phyloP scores from a whole-genome alignment of 64 coral and sea anemone species.

The Actinia tenebrosa region DNA sequence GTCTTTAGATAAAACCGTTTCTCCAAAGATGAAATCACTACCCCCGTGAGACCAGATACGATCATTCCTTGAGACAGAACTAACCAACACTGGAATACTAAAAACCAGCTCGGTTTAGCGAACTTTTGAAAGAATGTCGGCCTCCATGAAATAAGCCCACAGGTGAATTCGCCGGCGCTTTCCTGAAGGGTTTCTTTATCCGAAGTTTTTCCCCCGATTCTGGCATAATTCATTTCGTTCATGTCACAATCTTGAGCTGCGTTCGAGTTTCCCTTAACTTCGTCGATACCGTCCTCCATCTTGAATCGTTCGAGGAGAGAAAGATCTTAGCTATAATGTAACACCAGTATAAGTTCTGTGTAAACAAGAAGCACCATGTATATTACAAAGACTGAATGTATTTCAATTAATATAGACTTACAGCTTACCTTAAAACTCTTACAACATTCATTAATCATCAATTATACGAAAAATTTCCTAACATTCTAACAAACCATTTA shows the following conservation, averaged over 20 bases:
- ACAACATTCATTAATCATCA: background rate
- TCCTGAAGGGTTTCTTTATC: background rate
- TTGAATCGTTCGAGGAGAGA: background rate
- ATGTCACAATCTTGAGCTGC: background rate
- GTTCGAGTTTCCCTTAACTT: background rate
- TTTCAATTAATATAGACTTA: background rate
- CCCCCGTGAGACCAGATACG: conserved; percentile 69
- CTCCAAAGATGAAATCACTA: conserved; percentile 91
- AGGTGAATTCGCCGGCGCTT: background rate
- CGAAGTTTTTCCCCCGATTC: background rate
- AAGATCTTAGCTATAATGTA: background rate
- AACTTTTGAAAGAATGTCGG: conserved; percentile 62
- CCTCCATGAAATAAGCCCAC: conserved; percentile 43
- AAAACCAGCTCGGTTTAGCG: conserved; percentile 72
- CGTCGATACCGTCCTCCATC: background rate
- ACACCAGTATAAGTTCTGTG: background rate
- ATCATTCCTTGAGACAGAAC: conserved; percentile 91
- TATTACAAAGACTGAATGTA: background rate
- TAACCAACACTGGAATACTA: conserved; percentile 78
- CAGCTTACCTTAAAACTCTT: too few relatives aligned
- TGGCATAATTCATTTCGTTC: background rate
- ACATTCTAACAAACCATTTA: background rate
- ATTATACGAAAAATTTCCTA: background rate
- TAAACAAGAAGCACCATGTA: background rate
- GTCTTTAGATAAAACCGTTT: conserved; percentile 84